Evolutionary conservation across 2,888 invertebrate species (phyloP), one percentile per base, ranked within the genome.

Genomic region (Apodemia mormo): DNA sequence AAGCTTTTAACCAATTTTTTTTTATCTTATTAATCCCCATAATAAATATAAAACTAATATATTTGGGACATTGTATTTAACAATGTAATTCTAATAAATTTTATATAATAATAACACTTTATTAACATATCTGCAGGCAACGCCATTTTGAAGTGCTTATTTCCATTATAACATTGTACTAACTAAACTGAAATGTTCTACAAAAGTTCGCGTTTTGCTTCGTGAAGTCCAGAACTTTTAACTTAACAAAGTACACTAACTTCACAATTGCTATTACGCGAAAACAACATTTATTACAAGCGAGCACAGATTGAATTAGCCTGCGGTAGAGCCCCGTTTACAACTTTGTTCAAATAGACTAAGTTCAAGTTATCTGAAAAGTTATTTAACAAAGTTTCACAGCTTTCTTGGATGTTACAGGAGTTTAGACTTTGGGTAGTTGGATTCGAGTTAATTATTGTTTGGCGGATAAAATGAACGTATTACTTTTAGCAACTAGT

Each of bases 371-470:
- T 93, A 93, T 93, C 92, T 92, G 92, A 93, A 93, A 93, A 93
- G 92, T 93, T 93, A 93, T 92, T 93, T 92, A 93, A 93, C 93
- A 93, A 93, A 93, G 93, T 93, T 93, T 93, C 93, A 92, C 92
- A 92, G 92, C 92, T 90, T 92, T 92, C 89, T 88, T 84, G 83
- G 82, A 76, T 77, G 88, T 82, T 80, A 81, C 77, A 78, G 81
- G 86, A 92, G 84, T 88, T 87, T 89, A 85, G 77, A 85, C 89
- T 87, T 80, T 90, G 83, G 81, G 82, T 74, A 77, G 79, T 79
- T 73, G 78, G 78, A 80, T 86, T 91, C 90, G 82, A 84, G 88
- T 88, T 83, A 86, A 85, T 88, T 87, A 84, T 92, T 79, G 85
- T 83, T 82, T 84, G 84, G 74, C 79, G 79, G 80, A 77, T 73